Base-by-base conservation (phyloP, 2,888 invertebrate genomes). In the Crossocerus cetratus region DNA sequence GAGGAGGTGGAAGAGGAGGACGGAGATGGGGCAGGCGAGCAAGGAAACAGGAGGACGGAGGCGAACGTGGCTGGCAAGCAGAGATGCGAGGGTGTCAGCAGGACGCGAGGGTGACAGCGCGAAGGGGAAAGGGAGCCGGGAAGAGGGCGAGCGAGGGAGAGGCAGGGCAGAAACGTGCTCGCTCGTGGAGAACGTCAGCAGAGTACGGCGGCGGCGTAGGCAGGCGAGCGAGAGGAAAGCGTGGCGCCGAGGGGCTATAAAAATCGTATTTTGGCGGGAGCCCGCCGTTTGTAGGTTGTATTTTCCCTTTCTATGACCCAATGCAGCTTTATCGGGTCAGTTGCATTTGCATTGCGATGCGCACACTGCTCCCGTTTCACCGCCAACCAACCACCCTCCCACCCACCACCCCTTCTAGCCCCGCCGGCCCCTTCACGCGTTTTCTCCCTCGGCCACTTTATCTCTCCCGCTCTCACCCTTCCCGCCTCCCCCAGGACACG, bases 301-400 rank as follows among this genome's bases (percentile, higher is more conserved):
- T 86, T 88, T 88, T 88, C 86, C 85, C 88, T 87, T 86, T 88
- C 87, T 86, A 86, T 88, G 87, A 88, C 86, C 86, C 86, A 84
- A 86, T 87, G 84, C 82, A 84, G 84, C 85, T 86, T 87, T 86
- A 86, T 86, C 84, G 81, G 87, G 87, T 87, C 87, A 88, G 83
- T 83, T 80, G 84, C 83, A 86, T 86, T 86, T 86, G 84, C 84
- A 85, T 87, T 74, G 80, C 80, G 72, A 78, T 74, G 69, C 76
- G 78, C 75, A 72, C 69, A 57, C 69, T 70, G 76, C 71, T 76
- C 74, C 74, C 76, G 76, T 76, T 76, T 74, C 71, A 66, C 75
- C 67, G 49, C 49, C 16, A 49, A 67, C 32, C 32, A 32, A 32
- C 32, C 32, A 32, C 32, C 32, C 32, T 4, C 32, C 32, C 5